Base-by-base conservation (phyloP, 2,888 invertebrate species). In the Conops quadrifasciatus region DNA sequence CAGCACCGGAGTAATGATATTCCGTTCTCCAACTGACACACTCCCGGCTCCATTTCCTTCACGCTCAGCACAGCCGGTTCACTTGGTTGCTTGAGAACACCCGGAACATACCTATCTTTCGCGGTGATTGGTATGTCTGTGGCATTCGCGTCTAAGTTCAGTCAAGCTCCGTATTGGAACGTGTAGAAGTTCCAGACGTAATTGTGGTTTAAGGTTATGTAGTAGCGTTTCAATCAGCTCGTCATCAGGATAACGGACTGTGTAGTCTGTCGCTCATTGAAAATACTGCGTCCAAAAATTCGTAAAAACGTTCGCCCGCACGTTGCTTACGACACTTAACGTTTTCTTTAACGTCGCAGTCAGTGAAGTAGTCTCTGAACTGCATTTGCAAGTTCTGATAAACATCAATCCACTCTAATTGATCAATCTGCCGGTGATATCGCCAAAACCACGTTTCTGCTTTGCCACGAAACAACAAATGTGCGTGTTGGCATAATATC, bases 161-260 rank as follows among this genome's bases (percentile, higher is more conserved):
- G 62, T 24, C 21, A 16, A 24, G 28, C 11, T 43, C 59, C 58
- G 19, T 45, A 45, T 56, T 60, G 59, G 45, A 72, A 56, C 16
- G 24, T 56, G 24, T 21, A 43, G 45, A 43, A 43, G 45, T 43
- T 43, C 45, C 5, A 43, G 13, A 43, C 45, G 45, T 43, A 43
- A 43, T 11, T 43, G 9, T 43, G 45, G 45, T 43, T 43, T 43
- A 43, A 43, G 45, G 13, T 43, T 43, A 43, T 43, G 45, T 11
- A 43, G 5, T 43, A 13, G 13, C 5, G 45, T 43, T 43, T 43
- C 45, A 43, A 43, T 43, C 45, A 43, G 13, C 13, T 43, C 45
- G 13, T 43, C 45, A 11, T 43, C 45, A 11, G 45, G 45, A n/a
- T 43, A 43, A 43, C 5, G 45, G 45, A 43, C 13, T 43, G 45